phyloP scores from a whole-genome alignment of 2,888 invertebrate species.

The Volucella bombylans region DNA sequence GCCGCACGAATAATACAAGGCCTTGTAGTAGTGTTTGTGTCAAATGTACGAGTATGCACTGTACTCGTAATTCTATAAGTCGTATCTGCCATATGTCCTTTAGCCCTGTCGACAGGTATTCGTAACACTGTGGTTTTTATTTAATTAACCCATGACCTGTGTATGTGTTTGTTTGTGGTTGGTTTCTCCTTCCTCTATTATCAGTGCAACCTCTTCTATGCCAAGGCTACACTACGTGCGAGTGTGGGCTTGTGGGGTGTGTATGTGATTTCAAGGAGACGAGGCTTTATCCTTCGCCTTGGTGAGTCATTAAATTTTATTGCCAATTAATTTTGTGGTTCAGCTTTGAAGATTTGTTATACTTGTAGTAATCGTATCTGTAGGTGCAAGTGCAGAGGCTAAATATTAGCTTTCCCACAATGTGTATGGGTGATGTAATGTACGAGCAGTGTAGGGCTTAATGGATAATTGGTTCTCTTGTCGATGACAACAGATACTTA shows the following conservation, averaged over 20 bases:
- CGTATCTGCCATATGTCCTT: constrained; percentile 2
- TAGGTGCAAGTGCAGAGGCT: background rate
- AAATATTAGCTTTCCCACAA: constrained; percentile 43
- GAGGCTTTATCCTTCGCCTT: constrained; percentile 39
- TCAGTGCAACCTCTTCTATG: constrained; percentile 1
- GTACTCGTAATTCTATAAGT: background rate
- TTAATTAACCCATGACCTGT: constrained; percentile 64
- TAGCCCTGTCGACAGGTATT: constrained; percentile 27
- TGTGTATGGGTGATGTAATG: background rate
- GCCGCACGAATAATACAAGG: no score
- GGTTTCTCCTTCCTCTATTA: constrained; percentile 4
- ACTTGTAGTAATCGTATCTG: background rate
- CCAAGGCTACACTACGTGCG: no score
- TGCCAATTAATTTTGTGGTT: constrained; percentile 69
- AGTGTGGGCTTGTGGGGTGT: background rate
- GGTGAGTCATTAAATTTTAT: constrained; percentile 63
- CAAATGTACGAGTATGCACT: background rate
- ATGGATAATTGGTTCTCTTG: constrained; percentile 58
- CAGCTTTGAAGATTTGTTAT: constrained; percentile 36
- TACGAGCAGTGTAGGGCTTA: constrained; percentile 33
- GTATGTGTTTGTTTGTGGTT: constrained; percentile 27
- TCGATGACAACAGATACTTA: constrained; percentile 46
- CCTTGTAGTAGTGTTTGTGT: background rate
- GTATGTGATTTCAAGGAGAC: constrained; percentile 38
- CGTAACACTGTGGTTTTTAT: constrained; percentile 58